phyloP scores from a whole-genome alignment of 2,888 invertebrate genomes.

The Anarsia innoxiella region DNA sequence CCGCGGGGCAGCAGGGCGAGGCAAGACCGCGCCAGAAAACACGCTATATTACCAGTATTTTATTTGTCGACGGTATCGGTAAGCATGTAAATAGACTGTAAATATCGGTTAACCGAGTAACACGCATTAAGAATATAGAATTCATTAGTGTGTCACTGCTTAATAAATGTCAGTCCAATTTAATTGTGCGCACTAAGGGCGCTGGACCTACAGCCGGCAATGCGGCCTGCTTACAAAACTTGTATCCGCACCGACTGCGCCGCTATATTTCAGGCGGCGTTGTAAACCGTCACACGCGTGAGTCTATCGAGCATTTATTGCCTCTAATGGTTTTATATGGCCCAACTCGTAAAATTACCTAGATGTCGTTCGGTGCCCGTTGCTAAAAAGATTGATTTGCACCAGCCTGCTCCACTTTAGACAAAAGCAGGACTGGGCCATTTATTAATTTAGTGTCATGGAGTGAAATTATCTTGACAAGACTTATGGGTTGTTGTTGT shows the following conservation, averaged over 20 bases:
- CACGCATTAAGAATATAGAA: slow-evolving; percentile 6
- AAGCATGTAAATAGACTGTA: slow-evolving; percentile 24
- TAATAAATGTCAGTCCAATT: slow-evolving; percentile 33
- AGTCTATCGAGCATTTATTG: slow-evolving; percentile 44
- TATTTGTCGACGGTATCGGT: slow-evolving; percentile 27
- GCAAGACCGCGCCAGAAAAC: slow-evolving; percentile 24
- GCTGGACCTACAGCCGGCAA: slow-evolving; percentile 32
- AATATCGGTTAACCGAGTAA: slow-evolving; percentile 9
- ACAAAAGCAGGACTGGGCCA: slow-evolving; percentile 17
- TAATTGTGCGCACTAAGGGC: slow-evolving; percentile 37
- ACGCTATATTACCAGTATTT: slow-evolving; percentile 20
- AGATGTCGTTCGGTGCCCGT: slow-evolving; percentile 31
- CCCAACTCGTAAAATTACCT: slow-evolving; percentile 41
- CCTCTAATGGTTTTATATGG: slow-evolving; percentile 51
- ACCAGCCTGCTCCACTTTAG: slow-evolving; percentile 25
- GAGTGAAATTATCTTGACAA: slow-evolving; percentile 17
- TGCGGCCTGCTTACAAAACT: slow-evolving; percentile 27
- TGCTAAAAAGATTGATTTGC: slow-evolving; percentile 34
- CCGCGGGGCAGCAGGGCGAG: slow-evolving; percentile 31
- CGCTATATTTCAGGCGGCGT: slow-evolving; percentile 35
- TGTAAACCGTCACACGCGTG: slow-evolving; percentile 42
- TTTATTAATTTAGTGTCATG: slow-evolving; percentile 23
- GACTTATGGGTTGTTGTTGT: neutral
- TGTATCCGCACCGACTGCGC: slow-evolving; percentile 17
- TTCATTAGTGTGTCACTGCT: slow-evolving; percentile 23